Evolutionary conservation across 2,888 invertebrate genomes (phyloP).

Genomic region (Operophtera brumata): DNA sequence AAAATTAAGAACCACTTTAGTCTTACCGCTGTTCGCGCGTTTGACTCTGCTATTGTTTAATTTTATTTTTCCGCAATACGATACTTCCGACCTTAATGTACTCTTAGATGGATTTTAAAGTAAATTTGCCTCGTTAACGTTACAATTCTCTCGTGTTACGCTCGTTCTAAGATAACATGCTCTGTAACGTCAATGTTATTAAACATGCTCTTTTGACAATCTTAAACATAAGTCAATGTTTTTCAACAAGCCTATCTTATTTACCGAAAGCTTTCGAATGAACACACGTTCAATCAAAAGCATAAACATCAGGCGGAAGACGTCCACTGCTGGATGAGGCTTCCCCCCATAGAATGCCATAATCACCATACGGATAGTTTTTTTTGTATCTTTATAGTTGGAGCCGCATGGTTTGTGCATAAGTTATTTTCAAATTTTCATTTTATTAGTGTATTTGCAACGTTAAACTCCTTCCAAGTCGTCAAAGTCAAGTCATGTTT

Average conservation of each 20-base stretch:
- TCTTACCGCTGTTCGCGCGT: constrained; percentile 39
- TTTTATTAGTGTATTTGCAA: too few relatives aligned
- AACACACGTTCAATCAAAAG: constrained; percentile 6
- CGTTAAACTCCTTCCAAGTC: too few relatives aligned
- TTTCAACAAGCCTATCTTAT: constrained; percentile 2
- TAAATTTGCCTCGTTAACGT: constrained; percentile 28
- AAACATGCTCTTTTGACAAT: constrained; percentile 4
- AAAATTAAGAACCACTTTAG: constrained; percentile 60
- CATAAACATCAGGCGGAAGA: too few relatives aligned
- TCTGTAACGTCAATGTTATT: constrained; percentile 9
- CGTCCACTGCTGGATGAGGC: too few relatives aligned
- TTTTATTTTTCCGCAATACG: constrained; percentile 36
- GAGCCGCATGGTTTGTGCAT: too few relatives aligned
- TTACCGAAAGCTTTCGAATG: constrained; percentile 4
- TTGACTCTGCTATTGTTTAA: constrained; percentile 38
- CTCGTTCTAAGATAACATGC: constrained; percentile 12
- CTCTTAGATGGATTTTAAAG: constrained; percentile 25
- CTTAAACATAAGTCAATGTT: constrained; percentile 3
- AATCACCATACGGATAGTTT: too few relatives aligned
- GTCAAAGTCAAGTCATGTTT: too few relatives aligned
- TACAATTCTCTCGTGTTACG: constrained; percentile 20
- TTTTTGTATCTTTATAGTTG: too few relatives aligned
- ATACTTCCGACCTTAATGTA: constrained; percentile 30
- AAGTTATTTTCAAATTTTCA: too few relatives aligned
- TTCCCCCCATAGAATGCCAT: too few relatives aligned